Evolutionary conservation across 2,113 vertebrate genomes (phyloP).

Genomic region (Heteronetta atricapilla): DNA sequence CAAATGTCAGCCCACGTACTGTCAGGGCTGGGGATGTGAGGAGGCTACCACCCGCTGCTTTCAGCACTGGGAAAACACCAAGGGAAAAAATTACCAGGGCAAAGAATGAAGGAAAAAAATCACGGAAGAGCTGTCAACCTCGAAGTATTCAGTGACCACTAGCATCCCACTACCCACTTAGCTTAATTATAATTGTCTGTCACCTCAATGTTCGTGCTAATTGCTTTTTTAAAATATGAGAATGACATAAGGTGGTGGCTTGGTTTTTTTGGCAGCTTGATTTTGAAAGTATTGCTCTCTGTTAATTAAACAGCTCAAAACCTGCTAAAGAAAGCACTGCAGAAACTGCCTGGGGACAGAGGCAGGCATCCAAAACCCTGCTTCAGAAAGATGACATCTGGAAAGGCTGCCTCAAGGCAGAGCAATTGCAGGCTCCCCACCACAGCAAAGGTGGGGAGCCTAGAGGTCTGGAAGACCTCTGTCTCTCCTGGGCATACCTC

Average conservation of each 20-base stretch:
- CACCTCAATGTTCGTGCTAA: accelerated
- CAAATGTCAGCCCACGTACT: background rate
- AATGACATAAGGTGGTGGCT: background rate
- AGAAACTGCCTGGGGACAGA: background rate
- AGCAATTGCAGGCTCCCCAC: background rate
- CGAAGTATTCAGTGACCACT: background rate
- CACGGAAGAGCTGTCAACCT: background rate
- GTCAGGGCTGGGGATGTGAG: background rate
- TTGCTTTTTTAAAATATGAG: background rate
- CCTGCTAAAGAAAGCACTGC: background rate
- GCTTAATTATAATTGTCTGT: background rate
- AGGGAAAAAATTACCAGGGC: background rate
- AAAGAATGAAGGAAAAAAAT: background rate
- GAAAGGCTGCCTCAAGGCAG: background rate
- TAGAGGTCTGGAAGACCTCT: background rate
- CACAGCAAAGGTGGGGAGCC: accelerated
- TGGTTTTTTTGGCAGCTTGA: background rate
- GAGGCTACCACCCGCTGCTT: background rate
- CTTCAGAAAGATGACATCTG: background rate
- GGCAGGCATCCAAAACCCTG: background rate
- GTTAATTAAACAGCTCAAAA: background rate
- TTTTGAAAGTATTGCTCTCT: background rate
- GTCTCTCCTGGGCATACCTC: background rate
- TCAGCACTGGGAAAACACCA: background rate
- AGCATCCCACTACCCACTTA: background rate